Conservation (phyloP, 2,113 vertebrate genomes). For the Piaya cayana region DNA sequence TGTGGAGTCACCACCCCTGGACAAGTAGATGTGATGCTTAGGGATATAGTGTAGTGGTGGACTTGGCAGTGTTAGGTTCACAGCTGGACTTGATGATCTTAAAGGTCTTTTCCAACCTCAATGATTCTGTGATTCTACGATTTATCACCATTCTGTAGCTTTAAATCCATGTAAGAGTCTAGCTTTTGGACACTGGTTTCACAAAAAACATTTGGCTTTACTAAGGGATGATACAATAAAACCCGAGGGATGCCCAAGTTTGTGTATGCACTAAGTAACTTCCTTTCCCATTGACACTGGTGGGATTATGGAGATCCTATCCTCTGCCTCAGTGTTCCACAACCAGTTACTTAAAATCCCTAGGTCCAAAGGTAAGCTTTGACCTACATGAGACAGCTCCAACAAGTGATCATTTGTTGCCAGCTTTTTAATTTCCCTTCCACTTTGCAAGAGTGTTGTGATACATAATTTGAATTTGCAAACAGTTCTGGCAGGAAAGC, state of each 20-base stretch:
- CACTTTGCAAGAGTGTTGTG: background rate
- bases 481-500: slow-evolving; percentile 6
- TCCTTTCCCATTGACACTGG: background rate
- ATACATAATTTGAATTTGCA: background rate
- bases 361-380: background rate
- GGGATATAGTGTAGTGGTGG: too few species aligned
- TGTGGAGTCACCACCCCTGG: too few species aligned
- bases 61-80: too few species aligned
- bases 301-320: background rate
- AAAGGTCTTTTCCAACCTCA: too few species aligned
- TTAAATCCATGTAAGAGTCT: background rate
- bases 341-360: background rate
- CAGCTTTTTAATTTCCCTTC: slow-evolving; percentile 5
- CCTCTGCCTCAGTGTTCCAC: background rate
- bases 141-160: background rate
- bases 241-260: background rate
- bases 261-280: background rate
- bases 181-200: background rate
- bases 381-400: background rate
- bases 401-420: background rate
- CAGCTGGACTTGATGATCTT: too few species aligned
- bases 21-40: too few species aligned
- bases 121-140: too few species aligned
- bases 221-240: background rate
- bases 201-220: background rate